Evolutionary conservation across 2,113 vertebrate species (phyloP).

Genomic region (Ctenomys sociabilis): DNA sequence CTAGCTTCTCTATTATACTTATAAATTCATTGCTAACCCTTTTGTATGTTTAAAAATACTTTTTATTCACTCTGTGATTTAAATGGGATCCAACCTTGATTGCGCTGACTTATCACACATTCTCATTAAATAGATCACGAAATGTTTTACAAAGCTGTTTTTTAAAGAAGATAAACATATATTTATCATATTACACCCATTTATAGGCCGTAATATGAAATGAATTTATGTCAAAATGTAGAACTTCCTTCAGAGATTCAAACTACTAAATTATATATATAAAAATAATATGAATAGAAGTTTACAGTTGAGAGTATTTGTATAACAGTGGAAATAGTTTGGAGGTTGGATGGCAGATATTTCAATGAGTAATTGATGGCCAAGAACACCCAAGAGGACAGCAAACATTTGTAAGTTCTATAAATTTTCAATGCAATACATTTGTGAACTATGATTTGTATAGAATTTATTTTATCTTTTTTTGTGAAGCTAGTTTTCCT

Average conservation of each 20-base stretch:
- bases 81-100: neutral
- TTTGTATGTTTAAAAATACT: conserved; percentile 10
- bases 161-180: neutral
- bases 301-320: neutral
- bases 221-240: neutral
- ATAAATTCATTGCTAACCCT: neutral
- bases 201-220: neutral
- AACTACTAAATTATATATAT: neutral
- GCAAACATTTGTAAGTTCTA: neutral
- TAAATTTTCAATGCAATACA: neutral
- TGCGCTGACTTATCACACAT: neutral
- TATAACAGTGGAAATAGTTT: neutral
- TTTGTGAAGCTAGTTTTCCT: neutral
- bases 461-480: neutral
- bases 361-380: neutral
- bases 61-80: neutral
- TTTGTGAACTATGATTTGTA: neutral
- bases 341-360: neutral
- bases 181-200: too few relatives aligned
- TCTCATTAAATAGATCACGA: neutral
- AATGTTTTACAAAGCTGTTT: neutral
- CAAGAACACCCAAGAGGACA: neutral
- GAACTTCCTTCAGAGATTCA: conserved; percentile 12
- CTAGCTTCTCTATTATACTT: neutral
- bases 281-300: neutral